phyloP scores from a whole-genome alignment of 1,140 invertebrate genomes.

The Scylla paramamosain region DNA sequence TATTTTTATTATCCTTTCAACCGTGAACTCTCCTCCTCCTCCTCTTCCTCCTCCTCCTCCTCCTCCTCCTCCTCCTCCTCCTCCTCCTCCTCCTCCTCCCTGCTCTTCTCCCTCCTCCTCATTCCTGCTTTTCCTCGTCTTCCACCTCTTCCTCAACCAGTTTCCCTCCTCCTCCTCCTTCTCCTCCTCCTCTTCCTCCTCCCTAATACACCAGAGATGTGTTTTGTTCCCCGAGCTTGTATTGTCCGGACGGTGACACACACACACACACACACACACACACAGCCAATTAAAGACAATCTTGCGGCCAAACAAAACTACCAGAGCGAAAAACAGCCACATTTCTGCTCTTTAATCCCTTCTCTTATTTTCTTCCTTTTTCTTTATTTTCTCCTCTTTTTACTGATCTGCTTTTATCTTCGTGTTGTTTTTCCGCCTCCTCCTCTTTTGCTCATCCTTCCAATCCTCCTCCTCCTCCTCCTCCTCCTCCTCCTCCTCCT shows the following conservation, averaged over 20 bases:
- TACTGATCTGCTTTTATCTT: too few species aligned
- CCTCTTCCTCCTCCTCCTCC: not conserved
- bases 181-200: conserved; percentile 9
- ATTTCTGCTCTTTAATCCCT: not conserved
- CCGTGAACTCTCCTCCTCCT: not conserved
- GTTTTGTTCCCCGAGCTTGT: not conserved
- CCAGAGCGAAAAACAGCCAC: not conserved
- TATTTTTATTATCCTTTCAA: not conserved
- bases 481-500: not conserved
- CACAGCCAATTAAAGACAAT: not conserved
- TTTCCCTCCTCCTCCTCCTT: not conserved
- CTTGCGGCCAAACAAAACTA: not conserved
- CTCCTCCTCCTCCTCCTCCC: not conserved
- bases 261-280: conserved; percentile 20
- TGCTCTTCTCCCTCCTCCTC: not conserved
- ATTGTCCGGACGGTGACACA: not conserved
- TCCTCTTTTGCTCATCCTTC: not conserved
- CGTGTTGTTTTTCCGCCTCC: not conserved
- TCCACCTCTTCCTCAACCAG: not conserved
- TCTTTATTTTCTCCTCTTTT: not conserved
- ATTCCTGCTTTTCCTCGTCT: too few species aligned
- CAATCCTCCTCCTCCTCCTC: not conserved
- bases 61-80: conserved; percentile 1
- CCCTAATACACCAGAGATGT: not conserved
- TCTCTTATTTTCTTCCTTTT: not conserved